Conservation (phyloP, 2,888 invertebrate species). For the Lithophane semibrunnea region DNA sequence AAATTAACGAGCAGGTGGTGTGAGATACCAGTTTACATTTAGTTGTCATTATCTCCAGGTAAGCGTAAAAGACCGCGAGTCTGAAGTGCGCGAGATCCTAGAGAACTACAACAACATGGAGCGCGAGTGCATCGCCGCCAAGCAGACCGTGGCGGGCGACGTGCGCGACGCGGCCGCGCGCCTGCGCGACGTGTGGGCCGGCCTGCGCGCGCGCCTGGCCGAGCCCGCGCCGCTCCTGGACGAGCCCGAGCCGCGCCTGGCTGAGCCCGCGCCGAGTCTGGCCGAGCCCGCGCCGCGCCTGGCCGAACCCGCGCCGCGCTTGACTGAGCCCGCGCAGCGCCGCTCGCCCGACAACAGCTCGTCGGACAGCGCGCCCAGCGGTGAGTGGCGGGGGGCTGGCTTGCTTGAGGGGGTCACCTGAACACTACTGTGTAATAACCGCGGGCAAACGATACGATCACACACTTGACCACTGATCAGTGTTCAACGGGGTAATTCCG, state of each 20-base stretch:
- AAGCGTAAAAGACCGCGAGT: conserved; percentile 88
- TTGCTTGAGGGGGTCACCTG: conserved; percentile 25
- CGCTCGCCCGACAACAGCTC: conserved; percentile 12
- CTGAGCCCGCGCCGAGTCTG: conserved; percentile 67
- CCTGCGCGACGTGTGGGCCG: conserved; percentile 78
- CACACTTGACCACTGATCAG: not conserved
- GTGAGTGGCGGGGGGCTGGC: not conserved
- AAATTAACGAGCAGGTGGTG: not conserved
- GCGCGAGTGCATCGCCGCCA: conserved; percentile 82
- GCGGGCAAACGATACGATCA: conserved; percentile 21
- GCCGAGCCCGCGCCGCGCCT: too few relatives aligned
- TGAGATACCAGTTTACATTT: too few relatives aligned
- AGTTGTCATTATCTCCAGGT: conserved; percentile 71
- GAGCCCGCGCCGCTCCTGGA: conserved; percentile 69
- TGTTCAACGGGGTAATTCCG: not conserved
- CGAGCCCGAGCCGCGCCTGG: conserved; percentile 84
- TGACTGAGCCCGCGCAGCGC: conserved; percentile 37
- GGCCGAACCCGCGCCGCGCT: too few relatives aligned
- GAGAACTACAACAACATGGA: conserved; percentile 92
- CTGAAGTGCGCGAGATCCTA: conserved; percentile 91
- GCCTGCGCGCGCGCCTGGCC: conserved; percentile 29
- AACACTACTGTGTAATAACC: not conserved
- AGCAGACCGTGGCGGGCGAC: conserved; percentile 74
- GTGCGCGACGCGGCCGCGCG: conserved; percentile 87
- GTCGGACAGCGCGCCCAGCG: conserved; percentile 15